Evolutionary conservation across 2,888 invertebrate genomes (phyloP).

Genomic region (Digitonthophagus gazella): DNA sequence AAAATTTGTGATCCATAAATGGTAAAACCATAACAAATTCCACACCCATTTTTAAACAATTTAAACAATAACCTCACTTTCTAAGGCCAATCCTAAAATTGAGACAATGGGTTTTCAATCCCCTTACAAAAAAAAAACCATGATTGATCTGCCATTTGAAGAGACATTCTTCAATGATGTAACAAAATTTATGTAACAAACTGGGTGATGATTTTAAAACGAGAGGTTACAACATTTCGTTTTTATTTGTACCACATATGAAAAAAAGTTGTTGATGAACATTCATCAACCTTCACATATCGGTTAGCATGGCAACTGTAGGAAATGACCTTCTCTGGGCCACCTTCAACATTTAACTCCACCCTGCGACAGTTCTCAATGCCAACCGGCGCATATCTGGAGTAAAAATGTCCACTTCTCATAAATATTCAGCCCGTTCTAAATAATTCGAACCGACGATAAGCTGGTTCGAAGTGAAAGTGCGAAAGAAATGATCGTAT

Average conservation of each 20-base stretch:
- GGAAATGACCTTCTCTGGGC: not conserved
- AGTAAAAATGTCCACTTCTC: not conserved
- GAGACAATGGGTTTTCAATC: not conserved
- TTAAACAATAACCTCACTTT: not conserved
- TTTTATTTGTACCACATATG: too few species aligned
- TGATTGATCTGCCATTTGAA: too few species aligned
- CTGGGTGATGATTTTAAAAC: too few species aligned
- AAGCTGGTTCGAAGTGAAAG: not conserved
- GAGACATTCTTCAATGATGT: too few species aligned
- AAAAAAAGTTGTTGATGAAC: too few species aligned
- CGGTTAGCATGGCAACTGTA: not conserved
- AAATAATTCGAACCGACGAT: not conserved
- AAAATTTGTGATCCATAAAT: not conserved
- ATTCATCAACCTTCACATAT: too few species aligned
- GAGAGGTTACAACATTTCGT: too few species aligned
- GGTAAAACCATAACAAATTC: not conserved
- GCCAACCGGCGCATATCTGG: not conserved
- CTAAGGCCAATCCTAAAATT: not conserved
- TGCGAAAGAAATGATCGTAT: too few species aligned
- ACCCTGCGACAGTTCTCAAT: not conserved
- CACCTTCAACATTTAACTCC: not conserved
- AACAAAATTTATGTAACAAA: too few species aligned
- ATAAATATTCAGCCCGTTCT: too few species aligned
- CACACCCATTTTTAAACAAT: not conserved
- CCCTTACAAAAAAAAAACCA: too few species aligned